Percentiles rank a stretch among this genome's conserved stretches.
Conservation (phyloP, 2,113 vertebrate genomes). For the Tachysurus fulvidraco region DNA sequence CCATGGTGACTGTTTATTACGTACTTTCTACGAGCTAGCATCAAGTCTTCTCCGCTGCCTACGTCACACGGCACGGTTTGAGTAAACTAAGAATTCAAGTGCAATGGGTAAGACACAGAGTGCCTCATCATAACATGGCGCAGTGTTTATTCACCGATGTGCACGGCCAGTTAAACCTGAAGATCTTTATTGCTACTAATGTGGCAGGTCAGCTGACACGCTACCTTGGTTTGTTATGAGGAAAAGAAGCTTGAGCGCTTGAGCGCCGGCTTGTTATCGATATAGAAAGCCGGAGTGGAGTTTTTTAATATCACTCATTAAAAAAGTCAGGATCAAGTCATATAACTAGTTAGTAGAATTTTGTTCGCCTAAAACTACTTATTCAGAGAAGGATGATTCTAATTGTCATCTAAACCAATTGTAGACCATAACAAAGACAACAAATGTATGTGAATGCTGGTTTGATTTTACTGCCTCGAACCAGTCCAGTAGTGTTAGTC, state of each 20-base stretch:
- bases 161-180: slow-evolving; percentile 1
- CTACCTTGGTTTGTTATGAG: background rate
- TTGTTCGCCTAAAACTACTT: background rate
- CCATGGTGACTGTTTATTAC: background rate
- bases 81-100: background rate
- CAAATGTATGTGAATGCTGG: slow-evolving; percentile 36
- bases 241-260: background rate
- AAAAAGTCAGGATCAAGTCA: background rate
- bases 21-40: background rate
- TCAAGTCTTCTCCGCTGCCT: background rate
- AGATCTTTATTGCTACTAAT: slow-evolving; percentile 8
- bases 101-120: background rate
- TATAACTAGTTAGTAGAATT: background rate
- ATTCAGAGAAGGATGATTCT: background rate
- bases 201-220: background rate
- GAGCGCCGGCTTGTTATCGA: background rate
- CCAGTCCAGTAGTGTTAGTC: background rate
- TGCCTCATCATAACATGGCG: background rate
- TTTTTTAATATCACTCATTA: background rate
- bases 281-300: background rate
- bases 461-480: background rate
- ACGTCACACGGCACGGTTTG: background rate
- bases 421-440: background rate
- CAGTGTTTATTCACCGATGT: slow-evolving; percentile 3
- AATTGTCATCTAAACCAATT: background rate